Conservation (phyloP, 2,888 invertebrate genomes). For the Plebejus argus region DNA sequence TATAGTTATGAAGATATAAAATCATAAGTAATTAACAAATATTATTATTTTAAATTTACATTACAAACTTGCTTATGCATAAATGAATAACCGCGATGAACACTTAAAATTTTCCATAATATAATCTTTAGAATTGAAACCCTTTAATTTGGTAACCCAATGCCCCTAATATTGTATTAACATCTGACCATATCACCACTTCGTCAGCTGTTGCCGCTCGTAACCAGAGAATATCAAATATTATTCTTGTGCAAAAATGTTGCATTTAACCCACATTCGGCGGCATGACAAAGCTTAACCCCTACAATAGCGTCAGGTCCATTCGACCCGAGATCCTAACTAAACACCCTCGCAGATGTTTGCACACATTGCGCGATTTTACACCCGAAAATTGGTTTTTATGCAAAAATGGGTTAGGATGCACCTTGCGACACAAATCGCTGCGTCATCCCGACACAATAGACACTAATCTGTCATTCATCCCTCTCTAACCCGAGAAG, state of each 20-base stretch:
- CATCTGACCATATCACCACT: neutral
- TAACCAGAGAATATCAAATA: constrained; percentile 17
- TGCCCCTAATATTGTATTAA: neutral
- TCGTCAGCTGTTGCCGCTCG: neutral
- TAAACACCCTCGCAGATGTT: constrained; percentile 73
- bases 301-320: constrained; percentile 58
- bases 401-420: constrained; percentile 73
- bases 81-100: too few relatives aligned
- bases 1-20: too few relatives aligned
- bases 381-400: constrained; percentile 58
- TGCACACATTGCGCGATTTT: constrained; percentile 63
- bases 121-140: neutral
- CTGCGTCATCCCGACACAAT: constrained; percentile 64
- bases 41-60: too few relatives aligned
- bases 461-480: constrained; percentile 59
- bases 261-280: constrained; percentile 45
- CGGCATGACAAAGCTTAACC: constrained; percentile 63
- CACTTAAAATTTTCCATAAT: too few relatives aligned
- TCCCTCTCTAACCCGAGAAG: constrained; percentile 51
- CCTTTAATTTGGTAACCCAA: neutral
- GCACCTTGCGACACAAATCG: constrained; percentile 71
- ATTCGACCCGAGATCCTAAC: constrained; percentile 59
- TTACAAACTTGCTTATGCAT: too few relatives aligned
- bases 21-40: too few relatives aligned
- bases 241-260: constrained; percentile 43